Conservation (phyloP, 30 jellyfish, hydroid and myxozoan species). For the Pelagia noctiluca region DNA sequence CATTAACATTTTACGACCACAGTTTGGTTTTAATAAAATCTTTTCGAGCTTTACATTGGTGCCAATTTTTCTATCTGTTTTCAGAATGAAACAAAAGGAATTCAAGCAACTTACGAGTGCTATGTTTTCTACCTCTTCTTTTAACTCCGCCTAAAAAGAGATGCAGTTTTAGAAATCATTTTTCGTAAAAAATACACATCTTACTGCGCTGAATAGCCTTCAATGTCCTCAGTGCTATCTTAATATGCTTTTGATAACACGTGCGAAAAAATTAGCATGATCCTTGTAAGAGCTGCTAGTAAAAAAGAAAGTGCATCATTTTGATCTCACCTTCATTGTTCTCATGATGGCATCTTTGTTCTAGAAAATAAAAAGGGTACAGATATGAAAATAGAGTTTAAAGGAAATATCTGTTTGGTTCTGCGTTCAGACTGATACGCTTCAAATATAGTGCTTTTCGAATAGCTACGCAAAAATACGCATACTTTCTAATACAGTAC, state of each 20-base stretch:
- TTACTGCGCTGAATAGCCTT: neutral
- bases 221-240: too few species aligned
- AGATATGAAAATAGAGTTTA: neutral
- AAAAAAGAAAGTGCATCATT: neutral
- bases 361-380: slow-evolving; percentile 50
- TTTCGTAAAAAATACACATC: neutral
- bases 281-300: too few species aligned
- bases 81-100: neutral
- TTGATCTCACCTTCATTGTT: slow-evolving; percentile 83
- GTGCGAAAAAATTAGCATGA: too few species aligned
- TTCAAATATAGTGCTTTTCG: too few species aligned
- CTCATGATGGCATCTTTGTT: slow-evolving; percentile 85
- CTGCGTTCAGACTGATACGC: too few species aligned
- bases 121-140: slow-evolving; percentile 89
- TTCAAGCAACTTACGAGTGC: slow-evolving; percentile 70
- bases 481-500: too few species aligned
- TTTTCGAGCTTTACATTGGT: neutral
- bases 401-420: neutral
- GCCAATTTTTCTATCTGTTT: neutral
- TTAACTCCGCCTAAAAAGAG: slow-evolving; percentile 85
- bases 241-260: too few species aligned
- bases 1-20: too few species aligned
- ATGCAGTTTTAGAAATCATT: slow-evolving; percentile 7
- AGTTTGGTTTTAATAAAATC: neutral
- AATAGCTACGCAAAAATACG: too few species aligned